Evolutionary conservation across 2,888 invertebrate genomes (phyloP), one percentile per base, ranked within the genome.

Genomic region (Neoaliturus tenellus): DNA sequence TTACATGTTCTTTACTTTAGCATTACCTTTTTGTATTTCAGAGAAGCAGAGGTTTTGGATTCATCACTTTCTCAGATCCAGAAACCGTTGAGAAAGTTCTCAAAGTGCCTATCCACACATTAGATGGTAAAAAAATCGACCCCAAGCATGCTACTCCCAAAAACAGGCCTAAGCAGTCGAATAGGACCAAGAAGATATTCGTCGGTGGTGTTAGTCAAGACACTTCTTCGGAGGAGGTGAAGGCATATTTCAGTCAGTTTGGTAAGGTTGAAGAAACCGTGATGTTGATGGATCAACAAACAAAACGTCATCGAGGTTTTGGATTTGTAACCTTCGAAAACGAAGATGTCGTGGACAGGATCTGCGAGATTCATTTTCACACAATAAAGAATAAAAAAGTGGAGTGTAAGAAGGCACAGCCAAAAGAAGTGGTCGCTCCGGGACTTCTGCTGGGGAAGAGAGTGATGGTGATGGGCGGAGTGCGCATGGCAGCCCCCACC

Each of bases 221-320:
- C 92, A 97, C 97, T 0, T 96, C 96, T 39, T 96, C 96, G 81
- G 97, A 97, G 83, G 97, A 97, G 91, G 97, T 97, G 8, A 96
- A 97, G 90, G 95, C 96, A 48, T 97, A 97, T 91, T 97, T 97
- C 93, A 94, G 95, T 87, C 97, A 97, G 91, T 97, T 97, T 90
- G 97, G 97, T 23, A 95, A 95, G 89, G 97, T 89, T 0, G 97
- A 97, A 90, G 97, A 97, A 91, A 96, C 97, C 35, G 97, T 97
- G 23, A 97, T 97, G 97, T 93, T 97, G 87, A 97, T 97, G 97
- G 97, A 97, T 90, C 97, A 97, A 91, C 97, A 97, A 91, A 97
- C 97, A 39, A 97, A 97, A 89, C 94, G 97, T 83, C 97, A 97
- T 90, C 93, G 97, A 82, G 97, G 97, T 86, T 97, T 97, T 90